These are phyloP conservation scores for Prosopocoilus inquinatus DNA, from an alignment of 2,888 invertebrate genomes.

Conservation along the genomic window DNA sequence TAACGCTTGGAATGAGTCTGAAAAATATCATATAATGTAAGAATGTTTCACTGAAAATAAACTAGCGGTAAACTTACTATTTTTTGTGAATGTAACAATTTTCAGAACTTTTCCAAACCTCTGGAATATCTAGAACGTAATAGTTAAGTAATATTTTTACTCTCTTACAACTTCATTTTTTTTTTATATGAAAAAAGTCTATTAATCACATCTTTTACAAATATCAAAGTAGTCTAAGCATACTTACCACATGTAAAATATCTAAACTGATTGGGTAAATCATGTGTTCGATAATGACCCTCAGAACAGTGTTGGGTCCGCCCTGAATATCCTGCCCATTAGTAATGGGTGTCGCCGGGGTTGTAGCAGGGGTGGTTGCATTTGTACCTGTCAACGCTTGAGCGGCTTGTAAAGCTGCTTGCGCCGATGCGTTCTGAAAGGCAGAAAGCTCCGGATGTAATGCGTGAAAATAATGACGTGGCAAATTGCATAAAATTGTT, in stretches of 20 bases:
- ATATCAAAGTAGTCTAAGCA: too few species aligned
- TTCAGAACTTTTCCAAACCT: slow-evolving; percentile 98
- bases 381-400: slow-evolving; percentile 73
- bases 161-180: background rate
- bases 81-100: slow-evolving; percentile 99
- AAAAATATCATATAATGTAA: slow-evolving; percentile 41
- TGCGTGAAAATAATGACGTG: too few species aligned
- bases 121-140: slow-evolving; percentile 83
- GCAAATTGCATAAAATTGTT: too few species aligned
- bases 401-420: slow-evolving; percentile 82
- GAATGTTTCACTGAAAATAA: slow-evolving; percentile 1
- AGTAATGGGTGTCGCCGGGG: slow-evolving; percentile 46
- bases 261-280: slow-evolving; percentile 98
- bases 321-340: slow-evolving; percentile 73
- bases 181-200: background rate
- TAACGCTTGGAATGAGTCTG: slow-evolving; percentile 97
- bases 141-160: slow-evolving; percentile 3
- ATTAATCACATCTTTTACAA: background rate
- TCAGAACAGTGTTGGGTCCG: slow-evolving; percentile 92
- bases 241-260: slow-evolving; percentile 80
- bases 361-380: slow-evolving; percentile 60
- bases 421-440: slow-evolving; percentile 77
- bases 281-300: slow-evolving; percentile 99
- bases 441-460: too few species aligned
- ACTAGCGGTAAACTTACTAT: slow-evolving; percentile 73